Conservation (phyloP, 2,797 vertebrate species). For the Streptopelia turtur region DNA sequence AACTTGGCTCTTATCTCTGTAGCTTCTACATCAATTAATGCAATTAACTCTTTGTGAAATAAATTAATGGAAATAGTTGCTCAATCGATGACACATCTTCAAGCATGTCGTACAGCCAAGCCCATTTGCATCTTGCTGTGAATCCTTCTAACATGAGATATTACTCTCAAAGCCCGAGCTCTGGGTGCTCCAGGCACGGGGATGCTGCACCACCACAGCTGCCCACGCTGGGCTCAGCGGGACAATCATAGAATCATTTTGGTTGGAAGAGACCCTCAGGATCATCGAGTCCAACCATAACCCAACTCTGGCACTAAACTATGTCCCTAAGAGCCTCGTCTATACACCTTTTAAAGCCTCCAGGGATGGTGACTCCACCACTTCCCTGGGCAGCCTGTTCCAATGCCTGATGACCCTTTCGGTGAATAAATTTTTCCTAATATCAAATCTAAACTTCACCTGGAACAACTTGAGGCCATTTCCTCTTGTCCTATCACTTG, state of each 20-base stretch:
- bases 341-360: too few relatives aligned
- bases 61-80: not conserved
- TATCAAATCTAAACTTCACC: too few relatives aligned
- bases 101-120: not conserved
- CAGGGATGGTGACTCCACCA: too few relatives aligned
- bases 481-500: too few relatives aligned
- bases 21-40: not conserved
- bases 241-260: not conserved
- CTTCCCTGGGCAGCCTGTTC: too few relatives aligned
- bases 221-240: rapidly evolving
- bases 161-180: not conserved
- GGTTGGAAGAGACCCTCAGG: too few relatives aligned
- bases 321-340: too few relatives aligned
- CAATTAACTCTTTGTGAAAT: not conserved
- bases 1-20: not conserved
- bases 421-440: too few relatives aligned
- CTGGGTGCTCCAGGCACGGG: rapidly evolving
- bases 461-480: too few relatives aligned
- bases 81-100: not conserved
- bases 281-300: too few relatives aligned
- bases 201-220: not conserved
- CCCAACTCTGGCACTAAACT: too few relatives aligned
- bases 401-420: too few relatives aligned
- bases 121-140: not conserved
- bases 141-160: not conserved